These are phyloP conservation scores for Hirtodrosophila alboralis DNA, from an alignment of 2,888 invertebrate genomes.

Conservation along the genomic window DNA sequence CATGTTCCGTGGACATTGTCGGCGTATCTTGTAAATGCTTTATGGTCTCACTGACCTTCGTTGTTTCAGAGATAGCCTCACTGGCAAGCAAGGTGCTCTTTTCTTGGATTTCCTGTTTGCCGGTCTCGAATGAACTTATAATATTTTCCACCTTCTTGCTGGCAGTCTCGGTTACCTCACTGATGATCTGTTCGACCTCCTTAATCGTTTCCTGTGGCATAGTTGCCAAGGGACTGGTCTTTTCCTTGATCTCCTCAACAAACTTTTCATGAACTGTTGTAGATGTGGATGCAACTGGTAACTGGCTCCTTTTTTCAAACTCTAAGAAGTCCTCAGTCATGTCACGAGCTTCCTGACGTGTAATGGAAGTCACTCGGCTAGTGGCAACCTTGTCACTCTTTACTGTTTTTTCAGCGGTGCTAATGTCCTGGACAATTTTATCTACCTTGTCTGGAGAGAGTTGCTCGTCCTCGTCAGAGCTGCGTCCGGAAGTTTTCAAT, in stretches of 20 bases:
- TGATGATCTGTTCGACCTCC: conserved; percentile 66
- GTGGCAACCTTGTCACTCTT: conserved; percentile 53
- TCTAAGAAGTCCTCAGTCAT: conserved; percentile 81
- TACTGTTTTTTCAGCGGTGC: conserved; percentile 57
- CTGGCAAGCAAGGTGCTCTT: conserved; percentile 13
- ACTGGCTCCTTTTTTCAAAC: conserved; percentile 74
- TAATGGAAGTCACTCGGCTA: conserved; percentile 58
- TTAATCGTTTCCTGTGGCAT: conserved; percentile 59
- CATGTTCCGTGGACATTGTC: conserved; percentile 37
- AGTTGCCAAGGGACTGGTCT: conserved; percentile 44
- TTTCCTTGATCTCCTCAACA: conserved; percentile 74
- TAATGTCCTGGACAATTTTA: conserved; percentile 69
- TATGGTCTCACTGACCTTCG: conserved; percentile 69
- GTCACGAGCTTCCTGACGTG: conserved; percentile 76
- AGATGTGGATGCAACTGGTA: conserved; percentile 52
- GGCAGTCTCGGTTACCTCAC: conserved; percentile 66
- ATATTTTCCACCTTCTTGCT: conserved; percentile 76
- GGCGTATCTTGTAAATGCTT: conserved; percentile 58
- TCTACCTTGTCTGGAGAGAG: conserved; percentile 66
- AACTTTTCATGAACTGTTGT: conserved; percentile 70
- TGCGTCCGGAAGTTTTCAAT: conserved; percentile 81
- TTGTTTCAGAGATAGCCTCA: conserved; percentile 44
- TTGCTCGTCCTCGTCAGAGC: conserved; percentile 74
- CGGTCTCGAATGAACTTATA: conserved; percentile 70
- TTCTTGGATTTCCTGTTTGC: conserved; percentile 44